Evolutionary conservation across 2,888 invertebrate genomes (phyloP), one percentile per base, ranked within the genome.

Genomic region (Dynastes maya): DNA sequence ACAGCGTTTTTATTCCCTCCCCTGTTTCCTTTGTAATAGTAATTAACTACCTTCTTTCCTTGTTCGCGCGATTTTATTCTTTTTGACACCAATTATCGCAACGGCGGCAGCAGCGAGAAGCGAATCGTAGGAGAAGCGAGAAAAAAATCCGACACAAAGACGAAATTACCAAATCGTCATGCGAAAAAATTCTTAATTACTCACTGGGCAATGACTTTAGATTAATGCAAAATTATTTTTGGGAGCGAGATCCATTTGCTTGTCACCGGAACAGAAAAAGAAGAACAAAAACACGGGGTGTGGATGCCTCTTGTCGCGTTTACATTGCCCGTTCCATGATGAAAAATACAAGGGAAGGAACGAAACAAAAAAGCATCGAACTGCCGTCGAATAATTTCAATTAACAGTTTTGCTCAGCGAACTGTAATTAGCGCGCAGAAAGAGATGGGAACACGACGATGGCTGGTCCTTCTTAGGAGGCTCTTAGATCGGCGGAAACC

Each of bases 221-320:
- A 74, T 74, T 74, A 74, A 74, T 49, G 72, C 22, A 74, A 63
- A 74, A 74, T 74, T 40, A 61, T 74, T 74, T 45, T 61, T 29
- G 72, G 13, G 27, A 74, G 29, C 45, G 61, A 27, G 29, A 51
- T 2, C 27, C 27, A 4, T n/a, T 67, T 58, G 22, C 8, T 58
- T 58, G 29, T 29, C 27, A 63, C 29, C 29, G 29, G 2, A 2
- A 4, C 65, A n/a, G 22, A 40, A 45, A 37, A 51, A 68, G 68
- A 51, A 32, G 29, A 11, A 32, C 2, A 61, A 63, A 32, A 32
- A 13, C 9, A 32, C 45, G 45, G 45, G 13, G 63, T 63, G 9
- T 58, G 22, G 55, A 58, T 58, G 55, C 32, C 29, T 63, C 32
- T 32, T 37, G 11, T 13, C 29, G 29, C 27, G 29, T 29, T 32